Base-by-base conservation (phyloP, 2,888 invertebrate species). In the Dryobota labecula region DNA sequence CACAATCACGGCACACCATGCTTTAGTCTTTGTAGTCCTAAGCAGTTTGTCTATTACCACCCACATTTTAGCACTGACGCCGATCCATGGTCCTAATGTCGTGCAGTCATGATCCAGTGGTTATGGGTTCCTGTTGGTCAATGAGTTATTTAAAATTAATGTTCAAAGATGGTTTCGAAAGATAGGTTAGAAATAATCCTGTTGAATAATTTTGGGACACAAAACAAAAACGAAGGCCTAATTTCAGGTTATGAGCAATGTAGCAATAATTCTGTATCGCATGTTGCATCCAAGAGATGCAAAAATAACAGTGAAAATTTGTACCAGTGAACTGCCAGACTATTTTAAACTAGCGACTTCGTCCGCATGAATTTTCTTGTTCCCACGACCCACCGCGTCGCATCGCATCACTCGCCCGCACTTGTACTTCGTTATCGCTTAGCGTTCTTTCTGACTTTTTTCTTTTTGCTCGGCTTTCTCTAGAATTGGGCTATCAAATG, bases 1-100 rank as follows among this genome's bases (percentile, higher is more conserved):
- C 70, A 87, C 82, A 51, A 88, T 62, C 84, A 90, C 82, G 79
- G 86, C 84, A 77, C 91, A 90, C 92, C 94, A 92, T 90, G 89
- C 76, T 84, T 87, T 84, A 82, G 89, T 88, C 82, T 87, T 88
- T 82, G 88, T 80, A 82, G 87, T 90, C 86, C 88, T 83, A 73
- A 73, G 76, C 71, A 87, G 84, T 87, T 67, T 65, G 70, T 78
- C 78, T 41, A 63, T 56, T n/a, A 67, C 9, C 66, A 74, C 87
- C 85, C 54, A 61, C 61, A 93, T 93, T 84, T 80, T 90, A 85
- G 66, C 81, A 83, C 80, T 82, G 72, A 73, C 70, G 38, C 62
- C 71, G 71, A 78, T 77, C 86, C 88, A 89, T 90, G 67, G 75
- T 82, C 69, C 73, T 73, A 81, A 74, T 77, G 65, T 54, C 72